These are phyloP conservation scores for Pao palembangensis DNA, from an alignment of 2,113 vertebrate species.

Conservation along the genomic window DNA sequence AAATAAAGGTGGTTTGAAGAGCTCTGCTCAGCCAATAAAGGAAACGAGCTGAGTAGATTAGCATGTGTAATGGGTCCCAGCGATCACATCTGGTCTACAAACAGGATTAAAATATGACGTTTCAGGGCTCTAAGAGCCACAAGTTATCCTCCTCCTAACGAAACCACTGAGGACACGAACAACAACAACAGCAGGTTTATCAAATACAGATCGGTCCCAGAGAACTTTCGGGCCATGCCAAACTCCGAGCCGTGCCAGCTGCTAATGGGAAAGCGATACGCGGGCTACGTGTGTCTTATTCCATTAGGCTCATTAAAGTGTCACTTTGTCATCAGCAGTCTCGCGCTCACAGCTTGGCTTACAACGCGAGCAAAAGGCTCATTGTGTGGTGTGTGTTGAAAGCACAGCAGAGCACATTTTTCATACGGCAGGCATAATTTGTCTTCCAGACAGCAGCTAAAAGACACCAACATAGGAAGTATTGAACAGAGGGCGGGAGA, in stretches of 20 bases:
- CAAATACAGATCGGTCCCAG: conserved; percentile 40
- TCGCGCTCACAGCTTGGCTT: conserved; percentile 37
- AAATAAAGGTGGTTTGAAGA: too few relatives aligned
- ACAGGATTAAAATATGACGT: conserved; percentile 68
- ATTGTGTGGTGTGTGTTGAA: conserved; percentile 47
- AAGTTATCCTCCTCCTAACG: conserved; percentile 52
- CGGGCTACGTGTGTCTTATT: conserved; percentile 55
- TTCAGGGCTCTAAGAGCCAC: conserved; percentile 64
- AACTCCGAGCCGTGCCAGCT: conserved; percentile 33
- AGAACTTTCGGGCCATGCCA: conserved; percentile 47
- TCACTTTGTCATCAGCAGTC: conserved; percentile 61
- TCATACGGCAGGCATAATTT: conserved; percentile 47
- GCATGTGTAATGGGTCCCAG: too few relatives aligned
- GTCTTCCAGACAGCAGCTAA: conserved; percentile 52
- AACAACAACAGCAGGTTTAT: conserved; percentile 59
- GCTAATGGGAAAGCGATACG: conserved; percentile 47
- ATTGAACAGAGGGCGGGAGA: conserved; percentile 28
- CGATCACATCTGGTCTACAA: conserved; percentile 30
- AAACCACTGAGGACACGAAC: conserved; percentile 6
- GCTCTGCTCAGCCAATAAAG: too few relatives aligned
- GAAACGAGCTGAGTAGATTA: too few relatives aligned
- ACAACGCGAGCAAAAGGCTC: conserved; percentile 51
- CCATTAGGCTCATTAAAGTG: conserved; percentile 68
- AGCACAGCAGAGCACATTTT: conserved; percentile 42
- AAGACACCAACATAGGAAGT: conserved; percentile 34